phyloP scores from a whole-genome alignment of 2,113 vertebrate genomes.

The Climacteris rufus region DNA sequence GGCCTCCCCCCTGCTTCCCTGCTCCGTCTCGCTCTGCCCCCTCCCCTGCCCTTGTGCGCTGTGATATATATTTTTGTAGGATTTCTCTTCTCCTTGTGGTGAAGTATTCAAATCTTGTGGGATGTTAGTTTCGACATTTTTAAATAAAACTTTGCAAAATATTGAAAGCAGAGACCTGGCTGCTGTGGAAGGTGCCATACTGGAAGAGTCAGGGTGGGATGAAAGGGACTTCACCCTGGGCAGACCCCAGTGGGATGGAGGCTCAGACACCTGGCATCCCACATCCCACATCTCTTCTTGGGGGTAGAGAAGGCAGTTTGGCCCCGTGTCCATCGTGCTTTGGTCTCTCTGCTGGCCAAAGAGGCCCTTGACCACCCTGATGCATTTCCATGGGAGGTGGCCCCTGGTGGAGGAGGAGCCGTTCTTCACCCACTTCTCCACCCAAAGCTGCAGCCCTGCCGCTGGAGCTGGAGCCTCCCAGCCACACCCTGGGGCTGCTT shows the following conservation, averaged over 20 bases:
- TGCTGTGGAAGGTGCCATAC: not conserved
- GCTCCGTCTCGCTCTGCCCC: slow-evolving; percentile 18
- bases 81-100: slow-evolving; percentile 78
- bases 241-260: not conserved
- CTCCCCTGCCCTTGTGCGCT: slow-evolving; percentile 63
- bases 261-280: not conserved
- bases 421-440: not conserved
- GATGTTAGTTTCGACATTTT: slow-evolving; percentile 82
- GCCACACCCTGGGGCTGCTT: not conserved
- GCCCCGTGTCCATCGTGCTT: rapidly evolving
- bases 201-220: not conserved
- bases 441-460: not conserved
- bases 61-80: slow-evolving; percentile 85
- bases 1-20: not conserved
- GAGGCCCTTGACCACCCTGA: not conserved
- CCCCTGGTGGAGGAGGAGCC: not conserved
- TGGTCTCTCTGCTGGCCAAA: not conserved
- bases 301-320: rapidly evolving
- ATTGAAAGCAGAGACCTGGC: slow-evolving; percentile 13
- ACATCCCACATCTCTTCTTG: not conserved
- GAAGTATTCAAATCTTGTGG: slow-evolving; percentile 79
- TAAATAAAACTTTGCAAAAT: slow-evolving; percentile 83
- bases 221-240: not conserved
- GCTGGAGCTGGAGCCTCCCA: not conserved
- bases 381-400: not conserved